Conservation (phyloP, 2,888 invertebrate genomes). For the Clostera curtula region DNA sequence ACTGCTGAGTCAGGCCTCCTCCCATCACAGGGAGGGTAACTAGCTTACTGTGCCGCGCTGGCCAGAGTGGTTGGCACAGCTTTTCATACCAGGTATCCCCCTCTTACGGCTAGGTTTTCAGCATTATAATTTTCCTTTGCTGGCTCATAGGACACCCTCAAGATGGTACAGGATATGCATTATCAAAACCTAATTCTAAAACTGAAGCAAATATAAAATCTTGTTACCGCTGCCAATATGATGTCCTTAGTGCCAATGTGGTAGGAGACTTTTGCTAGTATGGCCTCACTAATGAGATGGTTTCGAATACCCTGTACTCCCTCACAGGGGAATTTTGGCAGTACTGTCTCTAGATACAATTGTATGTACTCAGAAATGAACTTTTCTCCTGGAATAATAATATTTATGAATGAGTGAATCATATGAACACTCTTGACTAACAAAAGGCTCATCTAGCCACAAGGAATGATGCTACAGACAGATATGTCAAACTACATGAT, state of each 20-base stretch:
- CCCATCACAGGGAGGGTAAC: no score
- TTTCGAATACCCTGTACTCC: conserved; percentile 81
- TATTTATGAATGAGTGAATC: no score
- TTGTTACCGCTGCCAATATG: conserved; percentile 83
- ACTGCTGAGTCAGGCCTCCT: no score
- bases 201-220: conserved; percentile 1
- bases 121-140: no score
- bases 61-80: no score
- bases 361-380: conserved; percentile 80
- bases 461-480: no score
- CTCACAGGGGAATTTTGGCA: conserved; percentile 84
- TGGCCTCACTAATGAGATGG: conserved; percentile 78
- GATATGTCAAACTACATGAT: no score
- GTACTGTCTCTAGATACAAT: conserved; percentile 79
- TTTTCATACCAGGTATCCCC: no score
- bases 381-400: conserved; percentile 64
- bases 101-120: neutral
- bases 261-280: conserved; percentile 81
- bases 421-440: no score
- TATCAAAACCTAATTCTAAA: neutral
- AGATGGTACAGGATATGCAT: neutral
- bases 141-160: no score
- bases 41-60: no score
- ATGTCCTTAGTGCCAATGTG: conserved; percentile 90
- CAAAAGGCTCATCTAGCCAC: no score